phyloP scores from a whole-genome alignment of 2,888 invertebrate species.

The Synanthedon tipuliformis region DNA sequence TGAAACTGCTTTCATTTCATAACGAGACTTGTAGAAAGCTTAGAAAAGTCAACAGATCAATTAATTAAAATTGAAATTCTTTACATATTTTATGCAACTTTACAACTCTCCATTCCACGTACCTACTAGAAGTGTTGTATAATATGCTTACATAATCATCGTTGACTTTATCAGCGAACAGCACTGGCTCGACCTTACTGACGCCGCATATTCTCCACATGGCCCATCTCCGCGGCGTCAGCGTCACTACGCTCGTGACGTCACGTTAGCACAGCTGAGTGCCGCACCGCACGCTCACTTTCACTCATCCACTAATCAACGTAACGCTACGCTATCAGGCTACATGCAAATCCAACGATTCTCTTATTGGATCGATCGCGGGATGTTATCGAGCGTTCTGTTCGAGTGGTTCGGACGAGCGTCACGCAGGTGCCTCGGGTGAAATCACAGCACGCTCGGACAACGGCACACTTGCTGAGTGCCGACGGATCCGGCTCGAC shows the following conservation, averaged over 20 bases:
- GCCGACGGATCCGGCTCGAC: conserved; percentile 9
- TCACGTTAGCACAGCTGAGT: conserved; percentile 48
- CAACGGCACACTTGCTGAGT: conserved; percentile 13
- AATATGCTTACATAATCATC: conserved; percentile 56
- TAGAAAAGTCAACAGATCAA: no score
- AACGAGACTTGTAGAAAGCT: no score
- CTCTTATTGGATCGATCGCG: conserved; percentile 41
- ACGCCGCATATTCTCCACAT: conserved; percentile 67
- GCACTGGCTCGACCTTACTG: conserved; percentile 57
- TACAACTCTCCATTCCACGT: not conserved
- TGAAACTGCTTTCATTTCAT: no score
- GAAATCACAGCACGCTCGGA: conserved; percentile 47
- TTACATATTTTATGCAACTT: no score
- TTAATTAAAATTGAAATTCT: no score
- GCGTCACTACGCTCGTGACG: conserved; percentile 26
- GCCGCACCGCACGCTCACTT: conserved; percentile 45
- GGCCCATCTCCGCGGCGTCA: conserved; percentile 50
- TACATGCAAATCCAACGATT: conserved; percentile 40
- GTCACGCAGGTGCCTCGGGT: conserved; percentile 58
- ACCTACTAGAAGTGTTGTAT: conserved; percentile 3
- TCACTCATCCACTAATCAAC: conserved; percentile 30
- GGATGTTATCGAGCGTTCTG: conserved; percentile 29
- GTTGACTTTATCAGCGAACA: conserved; percentile 39
- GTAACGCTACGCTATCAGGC: not conserved
- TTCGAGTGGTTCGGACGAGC: conserved; percentile 43